Evolutionary conservation across 1,140 invertebrate genomes (phyloP), one percentile per base, ranked within the genome.

Genomic region (Brachystomella parvula): DNA sequence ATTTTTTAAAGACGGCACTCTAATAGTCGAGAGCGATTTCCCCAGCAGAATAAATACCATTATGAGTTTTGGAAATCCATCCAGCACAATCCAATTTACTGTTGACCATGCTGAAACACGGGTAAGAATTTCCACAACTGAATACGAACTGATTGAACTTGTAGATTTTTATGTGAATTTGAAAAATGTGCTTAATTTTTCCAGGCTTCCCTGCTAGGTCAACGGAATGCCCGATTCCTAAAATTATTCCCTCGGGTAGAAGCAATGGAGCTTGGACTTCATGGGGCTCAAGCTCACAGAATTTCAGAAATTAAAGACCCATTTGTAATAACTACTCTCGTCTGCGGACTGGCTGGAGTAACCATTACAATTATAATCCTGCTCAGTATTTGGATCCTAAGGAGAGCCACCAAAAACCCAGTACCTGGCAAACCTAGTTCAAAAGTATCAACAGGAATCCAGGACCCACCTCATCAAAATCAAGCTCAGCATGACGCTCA

Each of bases 331-430:
- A 61, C 39, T 26, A 31, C 64, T 1, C 66, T 70, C 2, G 47
- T 58, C 31, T 47, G 61, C 30, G 68, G 68, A 24, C 47, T 66
- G 2, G 53, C 62, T 39, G 68, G 68, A 3, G 63, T 70, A 0
- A 24, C 57, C n/a, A 60, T 70, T 15, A 70, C 63, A 29, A 35
- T 60, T n/a, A 60, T 66, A 33, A 64, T 70, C 19, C 32, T 70
- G 19, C 24, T 70, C 2, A 63, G 49, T 6, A 63, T 70, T 53
- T 66, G 64, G 64, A 66, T 70, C 53, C 31, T 60, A 26, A 67
- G 58, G 24, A 49, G 53, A 64, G 31, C 33, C 24, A 15, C n/a
- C n/a, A n/a, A n/a, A n/a, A n/a, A n/a, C n/a, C n/a, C n/a, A n/a
- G n/a, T n/a, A n/a, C n/a, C n/a, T n/a, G n/a, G n/a, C n/a, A n/a